Evolutionary conservation across 2,888 invertebrate species (phyloP).

Genomic region (Synanthedon formicaeformis): DNA sequence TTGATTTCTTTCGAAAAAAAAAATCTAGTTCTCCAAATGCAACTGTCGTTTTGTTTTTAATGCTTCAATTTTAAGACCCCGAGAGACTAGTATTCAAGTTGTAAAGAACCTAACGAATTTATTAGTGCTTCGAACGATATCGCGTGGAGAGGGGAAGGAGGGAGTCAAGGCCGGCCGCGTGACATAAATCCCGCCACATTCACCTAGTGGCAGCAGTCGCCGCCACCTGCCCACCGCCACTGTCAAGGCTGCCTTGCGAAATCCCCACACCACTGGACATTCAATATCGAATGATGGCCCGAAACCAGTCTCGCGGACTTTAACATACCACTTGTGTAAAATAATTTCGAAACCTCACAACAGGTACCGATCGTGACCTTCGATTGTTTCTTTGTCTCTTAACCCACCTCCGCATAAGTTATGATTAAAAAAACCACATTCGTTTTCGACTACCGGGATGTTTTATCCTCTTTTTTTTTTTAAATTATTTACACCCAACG

Average conservation of each 20-base stretch:
- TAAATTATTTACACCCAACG: too few species aligned
- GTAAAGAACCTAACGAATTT: background rate
- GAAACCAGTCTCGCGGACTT: background rate
- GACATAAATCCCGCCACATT: constrained; percentile 61
- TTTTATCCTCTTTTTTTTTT: constrained; percentile 9
- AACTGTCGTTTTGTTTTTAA: background rate
- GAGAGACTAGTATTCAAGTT: background rate
- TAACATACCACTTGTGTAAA: background rate
- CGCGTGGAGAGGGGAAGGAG: constrained; percentile 36
- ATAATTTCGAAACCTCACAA: background rate
- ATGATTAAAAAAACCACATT: background rate
- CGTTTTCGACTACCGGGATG: constrained; percentile 21
- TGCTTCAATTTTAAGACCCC: background rate
- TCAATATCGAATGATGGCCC: constrained; percentile 3
- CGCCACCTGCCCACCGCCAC: constrained; percentile 45
- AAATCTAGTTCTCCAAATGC: background rate
- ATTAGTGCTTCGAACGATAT: background rate
- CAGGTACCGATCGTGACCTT: background rate
- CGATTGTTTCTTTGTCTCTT: background rate
- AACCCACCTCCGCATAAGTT: background rate
- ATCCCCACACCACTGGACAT: constrained; percentile 9
- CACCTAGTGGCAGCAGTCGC: constrained; percentile 53
- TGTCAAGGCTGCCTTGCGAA: constrained; percentile 65
- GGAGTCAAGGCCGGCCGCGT: constrained; percentile 60
- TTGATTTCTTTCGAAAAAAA: background rate